A percentile compares a stretch with the other conserved stretches of the same genome.
Evolutionary conservation across 64 coral and sea anemone species (phyloP).

Genomic region (Porites australiensis): DNA sequence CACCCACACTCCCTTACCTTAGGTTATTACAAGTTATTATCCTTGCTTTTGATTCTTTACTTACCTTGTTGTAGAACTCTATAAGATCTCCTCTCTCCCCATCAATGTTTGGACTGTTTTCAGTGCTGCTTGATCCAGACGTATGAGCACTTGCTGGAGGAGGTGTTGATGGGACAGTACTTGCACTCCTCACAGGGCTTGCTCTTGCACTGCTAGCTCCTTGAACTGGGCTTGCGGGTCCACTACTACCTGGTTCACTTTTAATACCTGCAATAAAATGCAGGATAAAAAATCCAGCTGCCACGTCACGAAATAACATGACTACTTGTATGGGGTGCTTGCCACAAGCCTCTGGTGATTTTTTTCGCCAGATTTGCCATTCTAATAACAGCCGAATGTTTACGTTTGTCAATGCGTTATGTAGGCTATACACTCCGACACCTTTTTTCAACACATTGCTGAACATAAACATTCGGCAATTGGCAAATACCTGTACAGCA

Average conservation of each 20-base stretch:
- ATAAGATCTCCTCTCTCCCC: constrained; percentile 96
- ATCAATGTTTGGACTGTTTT: constrained; percentile 83
- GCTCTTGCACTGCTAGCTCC: constrained; percentile 65
- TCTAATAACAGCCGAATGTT: too few relatives aligned
- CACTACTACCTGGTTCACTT: constrained; percentile 78
- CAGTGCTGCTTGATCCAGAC: constrained; percentile 76
- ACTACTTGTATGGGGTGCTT: too few relatives aligned
- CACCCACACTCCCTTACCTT: too few relatives aligned
- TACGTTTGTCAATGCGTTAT: too few relatives aligned
- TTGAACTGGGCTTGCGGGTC: constrained; percentile 80
- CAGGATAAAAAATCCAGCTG: not conserved
- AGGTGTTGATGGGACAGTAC: constrained; percentile 80
- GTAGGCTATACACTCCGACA: too few relatives aligned
- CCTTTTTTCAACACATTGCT: too few relatives aligned
- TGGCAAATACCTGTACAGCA: too few relatives aligned
- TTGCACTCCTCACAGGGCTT: constrained; percentile 82
- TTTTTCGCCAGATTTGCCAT: too few relatives aligned
- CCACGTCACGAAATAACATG: not conserved
- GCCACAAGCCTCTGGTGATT: too few relatives aligned
- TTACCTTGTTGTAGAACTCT: constrained; percentile 98
- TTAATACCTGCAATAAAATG: constrained; percentile 45
- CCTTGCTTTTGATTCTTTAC: not conserved
- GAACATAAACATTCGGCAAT: too few relatives aligned
- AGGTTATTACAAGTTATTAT: not conserved
- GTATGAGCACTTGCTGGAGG: constrained; percentile 68